phyloP scores from a whole-genome alignment of 2,888 invertebrate genomes.

The Cistogaster globosa region DNA sequence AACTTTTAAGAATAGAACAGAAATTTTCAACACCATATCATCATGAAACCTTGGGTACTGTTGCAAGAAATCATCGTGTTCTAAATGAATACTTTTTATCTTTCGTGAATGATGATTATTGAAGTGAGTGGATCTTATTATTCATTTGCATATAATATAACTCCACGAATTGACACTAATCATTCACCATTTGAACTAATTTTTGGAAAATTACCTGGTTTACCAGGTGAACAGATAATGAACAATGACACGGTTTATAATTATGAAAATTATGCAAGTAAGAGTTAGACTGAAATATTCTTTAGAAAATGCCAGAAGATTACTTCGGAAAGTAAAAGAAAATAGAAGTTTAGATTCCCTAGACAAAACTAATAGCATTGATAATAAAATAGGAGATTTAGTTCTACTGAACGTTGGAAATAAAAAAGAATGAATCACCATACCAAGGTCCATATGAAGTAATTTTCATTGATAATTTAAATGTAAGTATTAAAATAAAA shows the following conservation, averaged over 20 bases:
- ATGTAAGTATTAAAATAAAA: conserved; percentile 9
- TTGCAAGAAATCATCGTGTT: too few relatives aligned
- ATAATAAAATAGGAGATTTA: conserved; percentile 10
- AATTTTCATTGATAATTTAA: conserved; percentile 8
- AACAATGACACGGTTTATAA: too few relatives aligned
- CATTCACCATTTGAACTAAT: too few relatives aligned
- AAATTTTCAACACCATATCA: neutral
- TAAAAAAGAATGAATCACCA: conserved; percentile 16
- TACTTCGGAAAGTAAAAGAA: neutral
- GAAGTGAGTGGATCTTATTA: too few relatives aligned
- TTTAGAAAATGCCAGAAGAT: neutral
- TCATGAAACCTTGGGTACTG: neutral
- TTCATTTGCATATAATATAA: too few relatives aligned
- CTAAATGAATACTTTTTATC: too few relatives aligned
- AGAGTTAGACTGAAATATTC: neutral
- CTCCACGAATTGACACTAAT: too few relatives aligned
- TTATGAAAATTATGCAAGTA: neutral
- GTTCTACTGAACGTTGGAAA: conserved; percentile 8
- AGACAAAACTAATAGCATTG: neutral
- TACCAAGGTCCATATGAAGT: conserved; percentile 9
- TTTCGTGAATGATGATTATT: too few relatives aligned
- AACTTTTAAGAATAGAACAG: neutral
- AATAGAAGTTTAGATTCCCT: conserved; percentile 2
- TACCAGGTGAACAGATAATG: too few relatives aligned
- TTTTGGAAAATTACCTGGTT: neutral